Conservation (phyloP, 2,113 vertebrate genomes). For the Alectura lathami region DNA sequence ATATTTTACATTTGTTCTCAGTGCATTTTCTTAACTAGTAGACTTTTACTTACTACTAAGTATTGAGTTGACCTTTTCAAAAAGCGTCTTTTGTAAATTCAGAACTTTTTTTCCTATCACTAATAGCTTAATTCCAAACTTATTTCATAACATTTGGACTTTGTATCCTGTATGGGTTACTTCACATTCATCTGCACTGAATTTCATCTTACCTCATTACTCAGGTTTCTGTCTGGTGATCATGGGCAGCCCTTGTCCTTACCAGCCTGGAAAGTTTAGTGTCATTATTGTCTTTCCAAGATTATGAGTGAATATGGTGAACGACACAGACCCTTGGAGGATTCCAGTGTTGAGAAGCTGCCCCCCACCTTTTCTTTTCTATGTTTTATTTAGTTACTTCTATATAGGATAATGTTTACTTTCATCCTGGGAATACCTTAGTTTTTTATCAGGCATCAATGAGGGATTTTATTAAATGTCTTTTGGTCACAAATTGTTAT, state of each 20-base stretch:
- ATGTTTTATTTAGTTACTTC: not conserved
- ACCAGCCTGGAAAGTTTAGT: not conserved
- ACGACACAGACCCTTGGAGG: not conserved
- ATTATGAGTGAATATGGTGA: not conserved
- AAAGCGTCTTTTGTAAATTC: not conserved
- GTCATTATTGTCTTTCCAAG: not conserved
- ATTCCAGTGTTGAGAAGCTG: not conserved
- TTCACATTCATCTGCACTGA: not conserved
- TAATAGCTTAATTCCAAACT: not conserved
- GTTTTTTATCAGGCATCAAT: not conserved
- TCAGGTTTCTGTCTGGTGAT: not conserved
- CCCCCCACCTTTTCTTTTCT: not conserved
- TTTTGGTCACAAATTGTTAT: not conserved
- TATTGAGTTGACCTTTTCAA: not conserved
- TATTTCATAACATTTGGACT: not conserved
- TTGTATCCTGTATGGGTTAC: not conserved
- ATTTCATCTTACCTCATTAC: not conserved
- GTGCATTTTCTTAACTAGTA: not conserved
- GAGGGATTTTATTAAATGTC: not conserved
- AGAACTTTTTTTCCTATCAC: not conserved
- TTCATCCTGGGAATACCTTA: not conserved
- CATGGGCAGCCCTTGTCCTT: not conserved
- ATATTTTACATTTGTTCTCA: not conserved
- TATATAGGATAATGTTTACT: not conserved
- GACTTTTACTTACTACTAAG: not conserved